Evolutionary conservation across 2,113 vertebrate species (phyloP), one percentile per base, ranked within the genome.

Genomic region (Platichthys flesus): DNA sequence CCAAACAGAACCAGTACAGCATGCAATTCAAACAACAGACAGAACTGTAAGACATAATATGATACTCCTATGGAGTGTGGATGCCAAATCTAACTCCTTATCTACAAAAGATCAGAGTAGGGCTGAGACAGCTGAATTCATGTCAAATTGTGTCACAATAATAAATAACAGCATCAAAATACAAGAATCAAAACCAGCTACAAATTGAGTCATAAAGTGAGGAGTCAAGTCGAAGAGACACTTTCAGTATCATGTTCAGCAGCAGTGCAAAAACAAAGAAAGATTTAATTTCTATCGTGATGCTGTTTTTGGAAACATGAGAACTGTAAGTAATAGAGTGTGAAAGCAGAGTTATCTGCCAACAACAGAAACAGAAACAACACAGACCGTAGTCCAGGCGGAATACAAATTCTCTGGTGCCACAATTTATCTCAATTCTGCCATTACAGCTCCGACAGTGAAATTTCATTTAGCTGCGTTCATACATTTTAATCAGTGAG

Each of bases 401-500:
- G 35, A 71, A 76, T 61, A 71, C 47, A 82, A 73, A 88, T 65
- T 18, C 62, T 68, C 42, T 1, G 64, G 9, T 47, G 40, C 57
- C 31, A 68, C 78, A 64, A 49, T 87, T 72, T 59, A 76, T 79
- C 74, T 82, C 57, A 51, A 26, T 72, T 37, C 74, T 74, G 47
- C 61, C 24, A 42, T 69, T 56, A 40, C 57, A 54, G 26, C 52
- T 82, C 42, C 62, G 26, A 74, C 70, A 65, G 67, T 28, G 8
- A 72, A n/a, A 86, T 83, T 86, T 73, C 47, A 76, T 76, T 79
- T 58, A 35, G 54, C 28, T 42, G 57, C 37, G 28, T 56, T 81
- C 72, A 73, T 84, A 57, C 80, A 86, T 83, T 88, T 76, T 57
- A 81, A 82, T 87, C 47, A 83, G 61, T 56, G 71, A 42, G 61